Conservation (phyloP, 2,797 vertebrate species). For the Platalea minor region DNA sequence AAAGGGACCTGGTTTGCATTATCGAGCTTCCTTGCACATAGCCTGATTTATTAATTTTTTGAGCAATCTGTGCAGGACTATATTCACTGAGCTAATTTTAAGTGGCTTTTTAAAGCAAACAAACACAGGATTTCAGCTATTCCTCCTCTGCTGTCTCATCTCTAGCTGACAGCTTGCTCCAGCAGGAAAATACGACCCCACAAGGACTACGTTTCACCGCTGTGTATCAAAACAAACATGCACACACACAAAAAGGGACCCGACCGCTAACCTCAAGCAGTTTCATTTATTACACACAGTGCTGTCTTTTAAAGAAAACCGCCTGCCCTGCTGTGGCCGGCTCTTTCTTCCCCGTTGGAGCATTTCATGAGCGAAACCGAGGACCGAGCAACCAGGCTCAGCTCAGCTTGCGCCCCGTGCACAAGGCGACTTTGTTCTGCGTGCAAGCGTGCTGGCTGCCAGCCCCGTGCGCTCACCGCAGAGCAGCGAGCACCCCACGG, state of each 20-base stretch:
- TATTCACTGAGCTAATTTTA: slow-evolving; percentile 12
- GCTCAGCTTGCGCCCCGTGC: background rate
- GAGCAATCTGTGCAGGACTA: background rate
- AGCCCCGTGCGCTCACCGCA: fast-evolving
- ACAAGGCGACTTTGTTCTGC: background rate
- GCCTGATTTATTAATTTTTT: slow-evolving; percentile 19
- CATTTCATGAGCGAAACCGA: background rate
- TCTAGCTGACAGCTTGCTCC: slow-evolving; percentile 3
- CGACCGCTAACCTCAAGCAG: background rate
- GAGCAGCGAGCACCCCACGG: background rate
- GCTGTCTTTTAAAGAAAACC: background rate
- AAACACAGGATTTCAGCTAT: slow-evolving; percentile 8
- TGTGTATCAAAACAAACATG: slow-evolving; percentile 1
- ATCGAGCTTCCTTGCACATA: background rate
- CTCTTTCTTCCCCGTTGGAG: background rate
- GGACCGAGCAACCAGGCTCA: background rate
- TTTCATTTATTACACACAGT: background rate
- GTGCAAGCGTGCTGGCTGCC: background rate
- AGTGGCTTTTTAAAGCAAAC: slow-evolving; percentile 53
- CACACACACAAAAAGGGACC: background rate
- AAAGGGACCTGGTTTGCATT: slow-evolving; percentile 1
- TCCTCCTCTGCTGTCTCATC: background rate
- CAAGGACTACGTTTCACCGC: background rate
- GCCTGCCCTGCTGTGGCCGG: background rate
- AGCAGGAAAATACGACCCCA: background rate